Evolutionary conservation across 2,797 vertebrate genomes (phyloP), one percentile per base, ranked within the genome.

Genomic region (Tokudaia muenninki): DNA sequence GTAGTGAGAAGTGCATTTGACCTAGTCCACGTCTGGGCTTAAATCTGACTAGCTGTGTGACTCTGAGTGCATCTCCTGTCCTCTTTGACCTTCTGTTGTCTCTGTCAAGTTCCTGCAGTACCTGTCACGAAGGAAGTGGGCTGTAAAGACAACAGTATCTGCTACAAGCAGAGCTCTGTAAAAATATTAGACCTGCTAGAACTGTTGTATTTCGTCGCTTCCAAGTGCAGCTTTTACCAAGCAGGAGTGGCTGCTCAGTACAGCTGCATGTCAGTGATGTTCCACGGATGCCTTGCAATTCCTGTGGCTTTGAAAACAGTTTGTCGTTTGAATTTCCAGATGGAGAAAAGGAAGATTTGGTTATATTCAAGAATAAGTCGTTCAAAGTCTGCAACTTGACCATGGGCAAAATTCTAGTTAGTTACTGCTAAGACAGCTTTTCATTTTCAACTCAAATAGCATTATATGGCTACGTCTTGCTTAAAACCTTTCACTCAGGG

Each of bases 31-130:
- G 44, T 59, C 77, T 93, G 70, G 82, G 6, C 41, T 95, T 90
- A 52, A 97, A 90, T 90, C n/a, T 77, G 83, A 80, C 44, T 80
- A 95, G 50, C 78, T 94, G 41, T 92, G 55, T 87, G 96, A 88
- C 57, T 67, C 80, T 26, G 52, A 92, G 52, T 65, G 93, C 93
- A 91, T 91, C 80, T 59, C 21, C 57, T 47, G 77, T 80, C 16
- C 44, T 86, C 65, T 82, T 63, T 94, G 63, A 92, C 61, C 77
- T 95, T 90, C 37, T 79, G 4, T 95, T 91, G 97, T 94, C 90
- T 90, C 61, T 90, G 55, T 67, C 37, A 50, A 84, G 83, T 95
- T 86, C 59, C 37, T 26, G 72, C 50, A 34, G 50, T 65, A 57
- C 37, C 88, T 96, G 70, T 94, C 84, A 82, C 41, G 37, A 96